Evolutionary conservation across 2,797 vertebrate species (phyloP).

Genomic region (Myotis planiceps): DNA sequence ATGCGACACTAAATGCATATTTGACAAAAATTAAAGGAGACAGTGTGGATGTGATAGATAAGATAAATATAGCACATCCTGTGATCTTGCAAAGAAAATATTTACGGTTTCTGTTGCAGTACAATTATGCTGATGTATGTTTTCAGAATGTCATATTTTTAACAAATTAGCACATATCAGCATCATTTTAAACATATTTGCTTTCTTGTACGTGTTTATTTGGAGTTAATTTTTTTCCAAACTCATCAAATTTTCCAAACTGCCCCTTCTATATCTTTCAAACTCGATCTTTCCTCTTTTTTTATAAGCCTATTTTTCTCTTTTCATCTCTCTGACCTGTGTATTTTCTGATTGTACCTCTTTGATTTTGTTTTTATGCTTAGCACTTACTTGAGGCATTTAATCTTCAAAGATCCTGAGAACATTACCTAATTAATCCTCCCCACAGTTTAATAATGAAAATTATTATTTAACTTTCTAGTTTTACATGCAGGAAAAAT

Average conservation of each 20-base stretch:
- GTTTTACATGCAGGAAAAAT: constrained; percentile 19
- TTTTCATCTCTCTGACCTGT: constrained; percentile 54
- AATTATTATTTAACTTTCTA: constrained; percentile 62
- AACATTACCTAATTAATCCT: constrained; percentile 73
- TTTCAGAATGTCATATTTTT: constrained; percentile 16
- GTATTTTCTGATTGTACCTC: constrained; percentile 51
- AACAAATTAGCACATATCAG: background rate
- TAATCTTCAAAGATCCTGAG: constrained; percentile 67
- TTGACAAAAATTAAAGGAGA: constrained; percentile 42
- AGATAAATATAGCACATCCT: background rate
- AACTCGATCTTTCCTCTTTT: background rate
- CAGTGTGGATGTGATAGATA: background rate
- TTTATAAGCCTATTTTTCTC: background rate
- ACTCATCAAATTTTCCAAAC: background rate
- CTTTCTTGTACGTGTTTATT: background rate
- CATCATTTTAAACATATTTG: constrained; percentile 26
- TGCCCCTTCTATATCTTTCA: background rate
- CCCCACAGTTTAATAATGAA: constrained; percentile 32
- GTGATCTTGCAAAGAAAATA: constrained; percentile 37
- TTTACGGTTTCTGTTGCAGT: background rate
- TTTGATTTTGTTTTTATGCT: constrained; percentile 58
- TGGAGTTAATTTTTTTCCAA: background rate
- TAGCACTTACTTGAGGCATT: constrained; percentile 60
- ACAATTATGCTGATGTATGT: background rate
- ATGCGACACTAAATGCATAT: background rate